A percentile compares a stretch with the other conserved stretches of the same genome.
These are phyloP conservation scores for Aethes cnicana DNA, from an alignment of 2,888 invertebrate species.

Conservation along the genomic window DNA sequence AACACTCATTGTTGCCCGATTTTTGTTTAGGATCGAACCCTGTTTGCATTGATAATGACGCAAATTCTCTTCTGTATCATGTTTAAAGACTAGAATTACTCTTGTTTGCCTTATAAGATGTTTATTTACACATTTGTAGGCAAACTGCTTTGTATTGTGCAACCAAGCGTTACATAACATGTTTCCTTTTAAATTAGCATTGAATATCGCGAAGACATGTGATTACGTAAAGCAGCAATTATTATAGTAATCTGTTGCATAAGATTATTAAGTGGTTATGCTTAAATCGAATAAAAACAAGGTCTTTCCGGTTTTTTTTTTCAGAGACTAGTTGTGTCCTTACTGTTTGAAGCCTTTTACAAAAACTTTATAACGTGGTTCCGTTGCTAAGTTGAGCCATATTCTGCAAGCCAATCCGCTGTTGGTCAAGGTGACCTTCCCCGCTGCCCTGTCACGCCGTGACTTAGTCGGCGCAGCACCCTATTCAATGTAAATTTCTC, in stretches of 20 bases:
- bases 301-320: slow-evolving; percentile 7
- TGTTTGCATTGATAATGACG: slow-evolving; percentile 55
- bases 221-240: slow-evolving; percentile 13
- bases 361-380: slow-evolving; percentile 1
- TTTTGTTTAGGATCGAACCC: slow-evolving; percentile 46
- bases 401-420: slow-evolving; percentile 45
- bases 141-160: slow-evolving; percentile 35
- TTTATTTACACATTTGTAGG: slow-evolving; percentile 38
- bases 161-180: slow-evolving; percentile 28
- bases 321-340: background rate
- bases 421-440: slow-evolving; percentile 77
- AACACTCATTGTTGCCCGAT: slow-evolving; percentile 47
- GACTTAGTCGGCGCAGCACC: slow-evolving; percentile 62
- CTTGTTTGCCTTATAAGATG: slow-evolving; percentile 35
- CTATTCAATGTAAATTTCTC: slow-evolving; percentile 75
- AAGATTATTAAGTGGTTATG: slow-evolving; percentile 19
- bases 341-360: too few relatives aligned
- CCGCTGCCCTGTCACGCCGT: slow-evolving; percentile 59
- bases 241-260: slow-evolving; percentile 20
- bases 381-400: slow-evolving; percentile 5
- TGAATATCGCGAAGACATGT: slow-evolving; percentile 35
- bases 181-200: slow-evolving; percentile 36
- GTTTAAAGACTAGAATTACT: slow-evolving; percentile 42
- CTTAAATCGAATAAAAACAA: slow-evolving; percentile 6
- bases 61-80: slow-evolving; percentile 45